These are phyloP conservation scores for Umimayanthus chanpuru DNA, from an alignment of 92 coral and sea anemone genomes.

Conservation along the genomic window DNA sequence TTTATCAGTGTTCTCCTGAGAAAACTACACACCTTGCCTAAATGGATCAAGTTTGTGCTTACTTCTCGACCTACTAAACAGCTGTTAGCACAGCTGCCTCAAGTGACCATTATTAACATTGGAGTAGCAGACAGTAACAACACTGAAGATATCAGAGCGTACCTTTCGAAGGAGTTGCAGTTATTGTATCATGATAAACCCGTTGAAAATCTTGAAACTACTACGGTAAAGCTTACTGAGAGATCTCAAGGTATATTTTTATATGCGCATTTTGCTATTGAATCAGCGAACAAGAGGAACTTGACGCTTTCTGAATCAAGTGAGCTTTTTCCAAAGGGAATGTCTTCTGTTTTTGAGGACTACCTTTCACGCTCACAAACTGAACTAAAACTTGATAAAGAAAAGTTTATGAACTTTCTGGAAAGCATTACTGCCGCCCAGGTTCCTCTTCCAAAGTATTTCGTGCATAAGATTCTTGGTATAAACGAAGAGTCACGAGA, in stretches of 20 bases:
- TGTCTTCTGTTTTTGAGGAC: too few relatives aligned
- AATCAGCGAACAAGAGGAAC: neutral
- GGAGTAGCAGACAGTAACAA: neutral
- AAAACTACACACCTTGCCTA: neutral
- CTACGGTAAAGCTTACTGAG: too few relatives aligned
- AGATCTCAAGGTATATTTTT: too few relatives aligned
- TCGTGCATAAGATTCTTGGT: too few relatives aligned
- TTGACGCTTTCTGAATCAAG: neutral
- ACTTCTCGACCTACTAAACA: neutral
- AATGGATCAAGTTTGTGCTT: neutral
- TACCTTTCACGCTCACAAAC: neutral
- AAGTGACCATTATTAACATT: neutral
- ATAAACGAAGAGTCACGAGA: neutral
- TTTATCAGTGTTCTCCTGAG: neutral
- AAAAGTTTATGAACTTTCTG: neutral
- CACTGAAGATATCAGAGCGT: neutral
- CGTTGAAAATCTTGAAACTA: neutral
- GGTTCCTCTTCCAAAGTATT: too few relatives aligned
- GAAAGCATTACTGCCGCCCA: neutral
- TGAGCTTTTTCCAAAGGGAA: neutral
- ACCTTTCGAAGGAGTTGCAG: neutral
- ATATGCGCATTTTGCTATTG: neutral
- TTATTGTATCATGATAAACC: neutral
- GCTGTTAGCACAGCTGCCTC: neutral
- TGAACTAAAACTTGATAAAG: neutral